A percentile compares a stretch with the other conserved stretches of the same genome.
Conservation (phyloP, 2,888 invertebrate species). For the Alsophila aescularia region DNA sequence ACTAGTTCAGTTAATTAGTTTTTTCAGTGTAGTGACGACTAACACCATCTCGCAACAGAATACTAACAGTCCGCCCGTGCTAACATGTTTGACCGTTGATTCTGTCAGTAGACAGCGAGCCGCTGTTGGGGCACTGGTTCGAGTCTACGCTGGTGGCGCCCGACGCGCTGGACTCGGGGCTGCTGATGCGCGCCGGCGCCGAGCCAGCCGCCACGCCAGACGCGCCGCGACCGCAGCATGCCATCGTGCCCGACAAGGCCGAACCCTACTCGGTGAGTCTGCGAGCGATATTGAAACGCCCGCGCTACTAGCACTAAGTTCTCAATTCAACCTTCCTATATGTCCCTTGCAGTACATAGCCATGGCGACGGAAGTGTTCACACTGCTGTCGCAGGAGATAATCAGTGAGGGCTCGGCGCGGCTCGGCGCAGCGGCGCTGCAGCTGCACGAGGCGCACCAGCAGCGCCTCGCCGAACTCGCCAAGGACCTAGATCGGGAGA, state of each 20-base stretch:
- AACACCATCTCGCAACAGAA: background rate
- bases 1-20: too few relatives aligned
- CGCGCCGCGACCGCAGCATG: conserved; percentile 66
- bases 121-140: conserved; percentile 96
- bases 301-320: too few relatives aligned
- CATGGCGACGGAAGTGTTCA: conserved; percentile 93
- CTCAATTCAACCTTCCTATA: too few relatives aligned
- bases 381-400: conserved; percentile 92
- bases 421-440: conserved; percentile 81
- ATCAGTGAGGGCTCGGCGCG: conserved; percentile 88
- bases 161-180: conserved; percentile 84
- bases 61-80: conserved; percentile 3
- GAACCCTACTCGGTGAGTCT: conserved; percentile 79
- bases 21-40: too few relatives aligned
- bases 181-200: conserved; percentile 61
- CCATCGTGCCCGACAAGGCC: conserved; percentile 78
- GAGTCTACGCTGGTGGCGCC: conserved; percentile 95
- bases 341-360: conserved; percentile 88
- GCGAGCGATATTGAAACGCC: too few relatives aligned
- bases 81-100: conserved; percentile 13
- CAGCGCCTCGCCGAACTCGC: conserved; percentile 94
- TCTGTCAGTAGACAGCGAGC: conserved; percentile 89
- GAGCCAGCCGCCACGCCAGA: conserved; percentile 81
- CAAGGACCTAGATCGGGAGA: conserved; percentile 95
- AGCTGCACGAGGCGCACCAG: conserved; percentile 94